Evolutionary conservation across 2,113 vertebrate species (phyloP).

Genomic region (Cyprinodon brontotheroides): DNA sequence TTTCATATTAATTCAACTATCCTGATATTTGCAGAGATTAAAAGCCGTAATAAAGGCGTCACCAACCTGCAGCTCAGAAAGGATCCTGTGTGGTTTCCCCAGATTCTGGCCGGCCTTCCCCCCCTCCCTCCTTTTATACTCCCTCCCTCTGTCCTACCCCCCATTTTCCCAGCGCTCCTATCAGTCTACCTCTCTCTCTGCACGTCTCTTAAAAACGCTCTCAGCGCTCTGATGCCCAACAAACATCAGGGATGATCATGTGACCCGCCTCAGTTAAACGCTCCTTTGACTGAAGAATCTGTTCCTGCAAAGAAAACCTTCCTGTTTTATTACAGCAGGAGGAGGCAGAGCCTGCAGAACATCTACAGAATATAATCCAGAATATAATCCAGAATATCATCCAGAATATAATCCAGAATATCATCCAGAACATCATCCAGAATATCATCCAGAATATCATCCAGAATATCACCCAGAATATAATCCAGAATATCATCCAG

Average conservation of each 20-base stretch:
- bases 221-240: constrained; percentile 13
- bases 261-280: neutral
- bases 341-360: no score
- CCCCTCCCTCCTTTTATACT: constrained; percentile 72
- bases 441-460: no score
- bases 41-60: neutral
- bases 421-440: no score
- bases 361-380: no score
- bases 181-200: constrained; percentile 12
- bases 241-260: neutral
- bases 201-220: constrained; percentile 47
- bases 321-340: no score
- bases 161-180: constrained; percentile 41
- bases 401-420: no score
- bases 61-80: constrained; percentile 50
- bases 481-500: no score
- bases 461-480: no score
- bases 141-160: constrained; percentile 25
- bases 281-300: neutral
- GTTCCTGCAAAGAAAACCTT: neutral
- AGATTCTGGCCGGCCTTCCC: constrained; percentile 26
- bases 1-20: neutral
- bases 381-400: no score
- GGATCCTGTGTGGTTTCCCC: constrained; percentile 27
- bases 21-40: neutral